phyloP scores from a whole-genome alignment of 2,113 vertebrate genomes.

The Dermatemys mawii region DNA sequence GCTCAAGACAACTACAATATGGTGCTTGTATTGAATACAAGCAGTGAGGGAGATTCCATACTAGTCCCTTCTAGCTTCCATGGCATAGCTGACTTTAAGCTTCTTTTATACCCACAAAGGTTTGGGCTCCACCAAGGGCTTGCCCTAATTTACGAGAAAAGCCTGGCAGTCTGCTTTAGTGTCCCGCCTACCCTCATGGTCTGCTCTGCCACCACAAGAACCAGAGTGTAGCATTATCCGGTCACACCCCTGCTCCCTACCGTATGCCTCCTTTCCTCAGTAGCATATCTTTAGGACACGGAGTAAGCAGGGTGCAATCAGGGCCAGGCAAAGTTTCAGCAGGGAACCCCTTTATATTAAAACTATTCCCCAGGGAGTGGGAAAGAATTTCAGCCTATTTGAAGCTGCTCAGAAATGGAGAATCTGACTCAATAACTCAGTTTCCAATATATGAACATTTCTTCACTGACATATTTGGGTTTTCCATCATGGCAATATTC shows the following conservation, averaged over 20 bases:
- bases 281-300: not conserved
- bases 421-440: constrained; percentile 31
- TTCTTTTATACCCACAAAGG: not conserved
- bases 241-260: not conserved
- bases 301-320: not conserved
- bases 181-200: not conserved
- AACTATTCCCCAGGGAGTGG: constrained; percentile 7
- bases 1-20: not conserved
- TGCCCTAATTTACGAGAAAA: not conserved
- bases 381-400: not conserved
- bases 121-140: not conserved
- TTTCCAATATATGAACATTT: constrained; percentile 45
- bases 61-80: not conserved
- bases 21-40: not conserved
- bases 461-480: constrained; percentile 33
- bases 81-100: not conserved
- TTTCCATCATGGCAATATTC: constrained; percentile 12
- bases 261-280: too few species aligned
- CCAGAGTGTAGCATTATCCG: not conserved
- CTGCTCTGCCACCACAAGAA: not conserved
- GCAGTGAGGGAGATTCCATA: too few species aligned
- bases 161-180: not conserved
- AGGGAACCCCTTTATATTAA: not conserved
- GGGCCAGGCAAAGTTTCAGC: not conserved
- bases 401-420: not conserved